Percentiles rank a stretch among this genome's conserved stretches.
phyloP scores from a whole-genome alignment of 35 echinoderm and acorn worm genomes.

The Apostichopus japonicus region DNA sequence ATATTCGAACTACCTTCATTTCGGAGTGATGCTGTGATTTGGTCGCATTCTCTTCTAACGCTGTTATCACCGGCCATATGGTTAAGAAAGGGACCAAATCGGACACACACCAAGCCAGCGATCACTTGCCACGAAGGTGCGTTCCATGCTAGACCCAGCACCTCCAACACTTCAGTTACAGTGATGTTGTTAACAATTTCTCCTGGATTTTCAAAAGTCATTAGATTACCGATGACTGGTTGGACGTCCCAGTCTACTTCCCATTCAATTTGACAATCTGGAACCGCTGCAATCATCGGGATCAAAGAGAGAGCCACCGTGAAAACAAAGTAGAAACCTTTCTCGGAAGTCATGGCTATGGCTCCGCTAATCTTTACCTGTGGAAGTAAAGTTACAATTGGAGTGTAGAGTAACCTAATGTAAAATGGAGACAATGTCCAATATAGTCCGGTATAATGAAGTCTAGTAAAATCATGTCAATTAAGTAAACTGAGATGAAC shows the following conservation, averaged over 20 bases:
- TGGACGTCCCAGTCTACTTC: neutral
- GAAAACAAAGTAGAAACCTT: neutral
- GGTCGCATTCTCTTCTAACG: neutral
- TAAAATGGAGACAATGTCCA: too few species aligned
- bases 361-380: too few species aligned
- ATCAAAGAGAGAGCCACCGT: neutral
- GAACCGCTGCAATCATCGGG: neutral
- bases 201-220: neutral
- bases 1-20: neutral
- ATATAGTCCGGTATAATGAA: too few species aligned
- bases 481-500: too few species aligned
- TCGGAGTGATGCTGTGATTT: neutral
- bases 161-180: neutral
- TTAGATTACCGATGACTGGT: neutral
- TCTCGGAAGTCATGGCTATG: too few species aligned
- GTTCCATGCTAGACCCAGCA: neutral
- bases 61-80: neutral
- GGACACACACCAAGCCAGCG: neutral
- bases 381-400: too few species aligned
- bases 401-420: too few species aligned
- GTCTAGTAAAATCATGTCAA: too few species aligned
- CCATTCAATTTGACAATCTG: neutral
- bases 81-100: neutral
- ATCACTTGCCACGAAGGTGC: neutral
- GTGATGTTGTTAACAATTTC: neutral